phyloP scores from a whole-genome alignment of 2,888 invertebrate genomes.

The Gerosis bhagava region DNA sequence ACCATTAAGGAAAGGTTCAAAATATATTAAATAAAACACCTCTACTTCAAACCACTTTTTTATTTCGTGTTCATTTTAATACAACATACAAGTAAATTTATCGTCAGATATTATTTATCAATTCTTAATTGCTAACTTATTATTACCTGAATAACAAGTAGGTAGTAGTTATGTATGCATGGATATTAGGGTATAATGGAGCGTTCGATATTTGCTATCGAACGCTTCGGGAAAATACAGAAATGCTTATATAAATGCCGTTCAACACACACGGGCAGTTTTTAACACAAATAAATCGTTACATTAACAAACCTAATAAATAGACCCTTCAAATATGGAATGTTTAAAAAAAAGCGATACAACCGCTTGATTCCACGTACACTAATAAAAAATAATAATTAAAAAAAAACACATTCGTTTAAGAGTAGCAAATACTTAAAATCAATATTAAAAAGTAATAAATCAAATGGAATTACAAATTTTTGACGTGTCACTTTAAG shows the following conservation, averaged over 20 bases:
- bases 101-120: conserved; percentile 81
- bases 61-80: conserved; percentile 81
- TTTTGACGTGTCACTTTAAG: conserved; percentile 6
- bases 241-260: conserved; percentile 38
- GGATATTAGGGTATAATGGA: conserved; percentile 46
- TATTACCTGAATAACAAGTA: conserved; percentile 78
- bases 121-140: conserved; percentile 79
- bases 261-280: conserved; percentile 48
- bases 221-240: conserved; percentile 41
- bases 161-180: conserved; percentile 53
- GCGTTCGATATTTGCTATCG: conserved; percentile 31
- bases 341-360: conserved; percentile 40
- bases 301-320: conserved; percentile 48
- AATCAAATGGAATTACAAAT: conserved; percentile 11
- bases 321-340: conserved; percentile 51
- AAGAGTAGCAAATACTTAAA: conserved; percentile 10
- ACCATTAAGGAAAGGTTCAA: too few species aligned
- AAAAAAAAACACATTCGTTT: conserved; percentile 13
- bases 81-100: conserved; percentile 83
- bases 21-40: conserved; percentile 70
- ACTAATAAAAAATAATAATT: conserved; percentile 14
- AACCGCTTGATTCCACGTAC: too few species aligned
- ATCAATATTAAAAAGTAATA: conserved; percentile 5
- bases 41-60: conserved; percentile 77
- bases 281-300: conserved; percentile 45